A percentile compares a stretch with the other conserved stretches of the same genome.
Conservation (phyloP, 2,797 vertebrate species). For the Forpus xanthops region DNA sequence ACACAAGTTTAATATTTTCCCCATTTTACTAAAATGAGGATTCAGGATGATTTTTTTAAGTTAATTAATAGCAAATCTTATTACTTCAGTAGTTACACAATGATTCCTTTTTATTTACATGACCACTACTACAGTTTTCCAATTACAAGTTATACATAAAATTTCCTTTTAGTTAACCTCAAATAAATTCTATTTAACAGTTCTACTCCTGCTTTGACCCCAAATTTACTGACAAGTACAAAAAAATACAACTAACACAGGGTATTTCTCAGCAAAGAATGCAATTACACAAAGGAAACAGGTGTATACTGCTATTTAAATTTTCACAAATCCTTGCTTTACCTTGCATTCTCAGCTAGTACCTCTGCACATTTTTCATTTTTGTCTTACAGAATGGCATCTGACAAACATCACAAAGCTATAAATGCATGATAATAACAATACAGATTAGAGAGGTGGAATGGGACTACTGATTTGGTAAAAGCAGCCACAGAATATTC, state of each 20-base stretch:
- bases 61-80: not conserved
- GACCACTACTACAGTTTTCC: not conserved
- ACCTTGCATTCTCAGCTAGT: not conserved
- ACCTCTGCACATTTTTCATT: not conserved
- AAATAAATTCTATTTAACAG: not conserved
- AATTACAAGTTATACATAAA: not conserved
- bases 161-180: not conserved
- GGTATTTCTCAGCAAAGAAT: not conserved
- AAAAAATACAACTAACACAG: not conserved
- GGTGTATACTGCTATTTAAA: not conserved
- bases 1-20: not conserved
- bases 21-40: not conserved
- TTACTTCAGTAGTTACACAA: not conserved
- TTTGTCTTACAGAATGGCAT: constrained; percentile 1
- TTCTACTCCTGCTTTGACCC: not conserved
- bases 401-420: not conserved
- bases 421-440: constrained; percentile 41
- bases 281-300: not conserved
- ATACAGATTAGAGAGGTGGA: constrained; percentile 31
- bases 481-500: constrained; percentile 24
- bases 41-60: not conserved
- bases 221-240: not conserved
- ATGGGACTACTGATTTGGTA: constrained; percentile 19
- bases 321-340: not conserved
- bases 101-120: not conserved